A percentile compares a stretch with the other conserved stretches of the same genome.
Conservation (phyloP, 2,797 vertebrate species). For the Xiphorhynchus erythropygius region DNA sequence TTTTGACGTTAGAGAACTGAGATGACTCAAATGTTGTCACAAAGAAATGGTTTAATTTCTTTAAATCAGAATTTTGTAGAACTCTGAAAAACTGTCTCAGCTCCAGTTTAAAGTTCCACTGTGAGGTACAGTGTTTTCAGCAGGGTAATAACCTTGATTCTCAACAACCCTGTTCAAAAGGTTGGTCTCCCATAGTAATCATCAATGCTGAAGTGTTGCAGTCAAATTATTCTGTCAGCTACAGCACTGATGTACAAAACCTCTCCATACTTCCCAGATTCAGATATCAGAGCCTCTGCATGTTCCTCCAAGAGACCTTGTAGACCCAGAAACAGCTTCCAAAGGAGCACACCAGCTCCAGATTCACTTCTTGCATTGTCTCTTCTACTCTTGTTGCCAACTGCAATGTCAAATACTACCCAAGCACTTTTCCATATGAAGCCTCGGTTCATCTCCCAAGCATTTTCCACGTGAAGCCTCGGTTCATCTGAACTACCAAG, state of each 20-base stretch:
- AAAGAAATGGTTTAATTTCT: constrained; percentile 5
- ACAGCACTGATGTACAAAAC: not conserved
- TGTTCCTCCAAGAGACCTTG: not conserved
- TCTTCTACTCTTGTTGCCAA: not conserved
- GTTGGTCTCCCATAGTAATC: not conserved
- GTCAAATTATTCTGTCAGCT: not conserved
- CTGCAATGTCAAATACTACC: not conserved
- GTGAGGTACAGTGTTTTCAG: not conserved
- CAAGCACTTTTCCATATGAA: not conserved
- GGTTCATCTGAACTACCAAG: not conserved
- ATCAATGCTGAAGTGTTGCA: not conserved
- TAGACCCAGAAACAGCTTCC: not conserved
- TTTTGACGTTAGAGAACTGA: constrained; percentile 55
- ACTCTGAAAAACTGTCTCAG: not conserved
- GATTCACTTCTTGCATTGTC: not conserved
- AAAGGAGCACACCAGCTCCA: not conserved
- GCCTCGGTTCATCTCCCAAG: not conserved
- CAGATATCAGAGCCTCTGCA: not conserved
- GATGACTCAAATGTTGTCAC: constrained; percentile 51
- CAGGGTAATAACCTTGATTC: not conserved
- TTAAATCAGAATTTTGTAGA: constrained; percentile 20
- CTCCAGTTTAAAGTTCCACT: not conserved
- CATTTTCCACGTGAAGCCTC: not conserved
- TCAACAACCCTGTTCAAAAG: not conserved
- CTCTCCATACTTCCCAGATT: not conserved